These are phyloP conservation scores for Phoebastria nigripes DNA, from an alignment of 2,797 vertebrate genomes.

Conservation along the genomic window DNA sequence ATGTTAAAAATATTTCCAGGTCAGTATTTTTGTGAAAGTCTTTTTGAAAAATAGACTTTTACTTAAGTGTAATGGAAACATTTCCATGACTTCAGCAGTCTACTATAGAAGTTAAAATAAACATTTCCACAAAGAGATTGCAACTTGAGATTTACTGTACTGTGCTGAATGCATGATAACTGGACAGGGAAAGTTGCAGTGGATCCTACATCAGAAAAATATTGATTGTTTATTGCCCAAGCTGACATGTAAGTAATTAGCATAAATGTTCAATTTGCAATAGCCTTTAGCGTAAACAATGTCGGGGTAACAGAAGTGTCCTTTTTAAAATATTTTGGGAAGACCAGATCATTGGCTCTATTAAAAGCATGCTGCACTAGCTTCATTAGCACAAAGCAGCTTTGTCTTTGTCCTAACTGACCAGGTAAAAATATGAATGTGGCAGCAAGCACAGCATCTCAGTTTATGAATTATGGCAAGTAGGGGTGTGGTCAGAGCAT, in stretches of 20 bases:
- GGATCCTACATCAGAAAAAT: not conserved
- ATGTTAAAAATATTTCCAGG: not conserved
- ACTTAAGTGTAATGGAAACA: conserved; percentile 11
- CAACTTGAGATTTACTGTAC: not conserved
- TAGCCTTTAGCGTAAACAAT: conserved; percentile 13
- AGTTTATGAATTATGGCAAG: not conserved
- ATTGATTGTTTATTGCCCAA: not conserved
- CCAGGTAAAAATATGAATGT: not conserved
- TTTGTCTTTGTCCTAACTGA: conserved; percentile 31
- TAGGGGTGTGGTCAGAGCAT: conserved; percentile 41
- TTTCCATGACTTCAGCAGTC: conserved; percentile 36
- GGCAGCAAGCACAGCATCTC: not conserved
- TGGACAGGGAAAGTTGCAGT: not conserved
- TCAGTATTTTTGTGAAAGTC: not conserved
- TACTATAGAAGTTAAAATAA: conserved; percentile 34
- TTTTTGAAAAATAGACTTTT: not conserved
- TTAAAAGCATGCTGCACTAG: not conserved
- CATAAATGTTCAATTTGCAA: conserved; percentile 10
- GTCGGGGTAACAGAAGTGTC: not conserved
- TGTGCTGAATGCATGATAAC: not conserved
- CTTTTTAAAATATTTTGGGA: not conserved
- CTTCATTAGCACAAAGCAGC: not conserved
- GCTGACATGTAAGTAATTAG: not conserved
- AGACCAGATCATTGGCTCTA: not conserved
- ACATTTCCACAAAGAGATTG: conserved; percentile 10